Evolutionary conservation across 2,113 vertebrate genomes (phyloP).

Genomic region (Odocoileus virginianus): DNA sequence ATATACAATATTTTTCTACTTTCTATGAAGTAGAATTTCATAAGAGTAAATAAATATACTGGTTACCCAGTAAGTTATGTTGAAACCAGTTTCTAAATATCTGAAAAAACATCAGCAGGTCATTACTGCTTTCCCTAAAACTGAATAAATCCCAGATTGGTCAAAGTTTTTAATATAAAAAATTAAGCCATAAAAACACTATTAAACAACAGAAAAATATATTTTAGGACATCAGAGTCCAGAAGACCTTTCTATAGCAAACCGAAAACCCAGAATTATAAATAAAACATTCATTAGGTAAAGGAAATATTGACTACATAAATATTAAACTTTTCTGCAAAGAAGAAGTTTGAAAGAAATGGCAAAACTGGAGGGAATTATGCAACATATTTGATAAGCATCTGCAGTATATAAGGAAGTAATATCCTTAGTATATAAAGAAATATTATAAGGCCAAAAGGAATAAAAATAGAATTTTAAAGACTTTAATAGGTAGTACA

Average conservation of each 20-base stretch:
- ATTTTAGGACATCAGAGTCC: neutral
- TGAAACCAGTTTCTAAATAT: neutral
- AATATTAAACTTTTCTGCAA: slow-evolving; percentile 13
- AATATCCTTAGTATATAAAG: neutral
- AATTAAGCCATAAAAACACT: neutral
- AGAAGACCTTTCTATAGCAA: neutral
- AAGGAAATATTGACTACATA: neutral
- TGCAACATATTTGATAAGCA: neutral
- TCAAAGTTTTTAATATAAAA: neutral
- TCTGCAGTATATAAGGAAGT: neutral
- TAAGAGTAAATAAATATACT: neutral
- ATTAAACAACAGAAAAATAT: neutral
- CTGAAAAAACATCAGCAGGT: neutral
- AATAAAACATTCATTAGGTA: slow-evolving; percentile 1
- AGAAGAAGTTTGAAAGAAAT: neutral
- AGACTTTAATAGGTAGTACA: neutral
- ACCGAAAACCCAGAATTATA: neutral
- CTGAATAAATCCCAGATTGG: neutral
- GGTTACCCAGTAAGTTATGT: neutral
- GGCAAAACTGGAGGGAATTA: neutral
- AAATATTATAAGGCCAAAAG: neutral
- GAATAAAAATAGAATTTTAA: neutral
- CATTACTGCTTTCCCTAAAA: neutral
- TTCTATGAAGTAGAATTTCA: neutral
- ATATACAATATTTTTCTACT: neutral